phyloP scores from a whole-genome alignment of 2,113 vertebrate species.

The Trinectes maculatus region DNA sequence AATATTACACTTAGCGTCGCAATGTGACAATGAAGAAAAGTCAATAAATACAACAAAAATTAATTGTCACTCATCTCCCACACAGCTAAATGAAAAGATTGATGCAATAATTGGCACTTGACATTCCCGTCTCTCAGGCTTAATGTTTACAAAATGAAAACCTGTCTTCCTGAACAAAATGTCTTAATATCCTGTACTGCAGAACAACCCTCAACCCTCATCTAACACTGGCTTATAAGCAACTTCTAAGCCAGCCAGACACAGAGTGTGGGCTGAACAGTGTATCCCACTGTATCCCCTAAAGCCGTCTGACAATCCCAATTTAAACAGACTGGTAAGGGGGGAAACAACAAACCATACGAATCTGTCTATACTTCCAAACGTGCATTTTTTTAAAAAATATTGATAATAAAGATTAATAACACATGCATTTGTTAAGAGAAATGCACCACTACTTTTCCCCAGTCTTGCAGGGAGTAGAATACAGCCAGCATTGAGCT shows the following conservation, averaged over 20 bases:
- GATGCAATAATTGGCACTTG: neutral
- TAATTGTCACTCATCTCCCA: neutral
- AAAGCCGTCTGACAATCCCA: slow-evolving; percentile 29
- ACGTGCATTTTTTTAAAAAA: slow-evolving; percentile 14
- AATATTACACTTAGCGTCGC: too few species aligned
- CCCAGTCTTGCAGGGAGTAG: slow-evolving; percentile 68
- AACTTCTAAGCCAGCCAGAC: slow-evolving; percentile 49
- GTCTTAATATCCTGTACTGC: slow-evolving; percentile 34
- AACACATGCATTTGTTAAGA: neutral
- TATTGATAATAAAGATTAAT: slow-evolving; percentile 1
- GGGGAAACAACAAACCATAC: neutral
- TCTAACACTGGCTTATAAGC: slow-evolving; percentile 18
- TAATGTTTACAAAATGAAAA: slow-evolving; percentile 24
- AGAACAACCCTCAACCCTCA: slow-evolving; percentile 20
- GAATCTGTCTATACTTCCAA: neutral
- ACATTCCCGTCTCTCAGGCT: neutral
- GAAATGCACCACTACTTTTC: neutral
- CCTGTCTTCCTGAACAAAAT: slow-evolving; percentile 14
- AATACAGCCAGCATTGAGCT: slow-evolving; percentile 77
- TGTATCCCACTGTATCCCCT: slow-evolving; percentile 29
- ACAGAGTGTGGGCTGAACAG: slow-evolving; percentile 64
- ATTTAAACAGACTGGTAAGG: neutral
- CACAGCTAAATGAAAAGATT: neutral
- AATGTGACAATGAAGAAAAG: too few species aligned
- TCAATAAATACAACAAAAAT: neutral